Base-by-base conservation (phyloP, 1,140 invertebrate genomes). In the Geopemphigus sp. region DNA sequence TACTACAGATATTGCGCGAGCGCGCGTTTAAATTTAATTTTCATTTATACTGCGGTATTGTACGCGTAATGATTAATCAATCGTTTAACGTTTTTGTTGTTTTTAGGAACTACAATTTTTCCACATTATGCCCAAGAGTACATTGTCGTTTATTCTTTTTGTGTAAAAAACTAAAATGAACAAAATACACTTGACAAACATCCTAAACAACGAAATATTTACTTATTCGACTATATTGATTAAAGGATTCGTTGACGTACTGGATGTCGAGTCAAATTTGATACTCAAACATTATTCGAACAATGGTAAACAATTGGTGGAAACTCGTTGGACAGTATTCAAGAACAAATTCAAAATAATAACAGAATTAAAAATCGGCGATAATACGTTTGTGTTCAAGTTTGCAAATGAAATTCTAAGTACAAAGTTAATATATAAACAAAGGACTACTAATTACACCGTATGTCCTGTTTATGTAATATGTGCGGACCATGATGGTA, bases 391-490 rank as follows among this genome's bases (percentile, higher is more conserved):
- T 24, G 32, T 76, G 45, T 80, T 84, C 32, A 80, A 82, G 56
- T 82, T 73, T 47, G 45, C 56, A n/a, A 45, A 76, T 32, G 32
- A 47, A 56, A 22, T 24, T 26, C 56, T 76, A 17, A 26, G 57
- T 19, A 54, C 82, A 39, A 80, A 73, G 53, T 56, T 83, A 8
- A 45, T 68, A 19, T 83, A 82, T 32, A 74, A 57, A 45, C 81
- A 81, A 61, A 57, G 81, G 29, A 24, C 78, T 8, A 83, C 82
- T 29, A 63, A 82, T 19, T 82, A 74, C 2, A 84, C 86, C 32
- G 88, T 92, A 12, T 87, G 88, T 17, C 92, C 93, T 10, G 86
- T 94, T 12, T 93, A 93, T 83, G 89, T 94, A 64, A 88, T 94
- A 81, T 93, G 91, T 84, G 86, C 89, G 64, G 90, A 89, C 24